Evolutionary conservation across 2,888 invertebrate genomes (phyloP), one percentile per base, ranked within the genome.

Genomic region (Ophraella communa): DNA sequence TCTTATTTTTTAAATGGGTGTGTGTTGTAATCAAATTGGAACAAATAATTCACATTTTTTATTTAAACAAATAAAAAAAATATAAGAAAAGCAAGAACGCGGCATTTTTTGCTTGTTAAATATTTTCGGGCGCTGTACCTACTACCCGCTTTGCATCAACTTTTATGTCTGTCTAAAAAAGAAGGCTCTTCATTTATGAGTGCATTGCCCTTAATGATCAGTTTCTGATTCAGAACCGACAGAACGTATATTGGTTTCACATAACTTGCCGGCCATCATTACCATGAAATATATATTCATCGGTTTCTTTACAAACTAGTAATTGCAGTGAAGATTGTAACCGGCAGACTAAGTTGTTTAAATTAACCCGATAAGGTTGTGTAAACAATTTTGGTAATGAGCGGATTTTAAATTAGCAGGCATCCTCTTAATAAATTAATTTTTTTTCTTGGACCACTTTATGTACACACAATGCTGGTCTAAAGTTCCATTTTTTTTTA

Each of bases 201-300:
- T 62, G 62, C 66, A 64, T 62, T 64, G 68, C 57, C 51, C 66
- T 59, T 68, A 66, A 66, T 68, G 64, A 66, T 66, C 61, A 39
- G 57, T 60, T 66, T 66, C 64, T 65, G 62, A 62, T 68, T 66
- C 65, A 47, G 57, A 21, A 60, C 53, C 20, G 57, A 66, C 59
- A 66, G 55, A 42, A 45, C 47, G 53, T 54, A 54, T 54, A 64
- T 64, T 47, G 63, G 47, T 64, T 64, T 58, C 58, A 27, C 33
- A 52, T 59, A 54, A 58, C 39, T 64, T 30, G 27, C 57, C 45
- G 45, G 49, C 57, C 52, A 57, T 65, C 57, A 64, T 65, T 67
- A 62, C 44, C 61, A 63, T 62, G 62, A 67, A 60, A 64, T 66
- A 60, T 60, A 47, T 51, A 51, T 55, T 55, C 55, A 56, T 56